These are phyloP conservation scores for Ammodramus savannarum DNA, from an alignment of 2,113 vertebrate genomes.

Conservation along the genomic window DNA sequence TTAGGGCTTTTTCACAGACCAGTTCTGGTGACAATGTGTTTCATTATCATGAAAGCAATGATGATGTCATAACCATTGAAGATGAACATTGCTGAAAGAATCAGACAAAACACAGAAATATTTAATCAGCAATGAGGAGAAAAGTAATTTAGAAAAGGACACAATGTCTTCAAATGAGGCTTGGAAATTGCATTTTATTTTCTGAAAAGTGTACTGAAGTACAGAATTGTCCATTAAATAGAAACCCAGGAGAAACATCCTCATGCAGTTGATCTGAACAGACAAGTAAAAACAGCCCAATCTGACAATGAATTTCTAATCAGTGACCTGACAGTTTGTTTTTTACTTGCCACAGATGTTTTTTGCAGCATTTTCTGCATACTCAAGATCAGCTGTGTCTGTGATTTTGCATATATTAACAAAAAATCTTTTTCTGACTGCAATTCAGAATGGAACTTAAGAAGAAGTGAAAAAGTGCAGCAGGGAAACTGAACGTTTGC, in stretches of 20 bases:
- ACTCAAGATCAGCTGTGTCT: not conserved
- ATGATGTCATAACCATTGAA: conserved; percentile 15
- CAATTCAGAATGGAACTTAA: not conserved
- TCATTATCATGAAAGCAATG: conserved; percentile 45
- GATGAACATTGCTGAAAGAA: conserved; percentile 11
- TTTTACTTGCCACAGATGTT: conserved; percentile 7
- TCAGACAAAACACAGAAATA: conserved; percentile 45
- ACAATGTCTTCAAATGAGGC: conserved; percentile 52
- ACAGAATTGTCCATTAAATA: not conserved
- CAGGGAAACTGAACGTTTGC: not conserved
- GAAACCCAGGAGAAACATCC: not conserved
- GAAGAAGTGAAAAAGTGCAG: not conserved
- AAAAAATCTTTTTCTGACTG: not conserved
- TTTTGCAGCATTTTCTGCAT: conserved; percentile 6
- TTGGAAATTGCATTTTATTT: conserved; percentile 19
- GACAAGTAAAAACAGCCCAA: not conserved
- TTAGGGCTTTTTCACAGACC: conserved; percentile 22
- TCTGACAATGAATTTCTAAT: conserved; percentile 31
- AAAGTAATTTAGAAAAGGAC: conserved; percentile 24
- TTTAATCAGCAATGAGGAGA: conserved; percentile 9
- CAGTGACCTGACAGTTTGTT: not conserved
- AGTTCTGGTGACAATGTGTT: conserved; percentile 16
- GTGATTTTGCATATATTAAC: not conserved
- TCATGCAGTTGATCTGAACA: not conserved
- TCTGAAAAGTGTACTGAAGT: not conserved